These are phyloP conservation scores for Oscheius sp. DNA, from an alignment of 2,888 invertebrate species.

Conservation along the genomic window DNA sequence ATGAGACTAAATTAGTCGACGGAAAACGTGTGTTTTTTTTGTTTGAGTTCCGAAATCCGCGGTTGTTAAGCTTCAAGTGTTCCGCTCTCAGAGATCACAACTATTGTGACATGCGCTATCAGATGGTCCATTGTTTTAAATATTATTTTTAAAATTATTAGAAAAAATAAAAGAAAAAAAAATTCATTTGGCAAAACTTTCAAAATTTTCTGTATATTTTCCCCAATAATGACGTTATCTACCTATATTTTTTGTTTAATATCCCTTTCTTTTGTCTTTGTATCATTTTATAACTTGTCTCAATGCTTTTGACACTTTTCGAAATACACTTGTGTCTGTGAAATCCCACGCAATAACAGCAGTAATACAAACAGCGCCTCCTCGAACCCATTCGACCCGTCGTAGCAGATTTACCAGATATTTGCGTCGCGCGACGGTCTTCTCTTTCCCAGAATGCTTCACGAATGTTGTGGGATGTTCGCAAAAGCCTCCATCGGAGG, in stretches of 20 bases:
- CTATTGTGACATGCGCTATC: background rate
- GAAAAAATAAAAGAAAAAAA: too few species aligned
- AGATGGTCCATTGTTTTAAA: too few species aligned
- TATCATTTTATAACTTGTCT: too few species aligned
- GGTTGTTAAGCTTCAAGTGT: conserved; percentile 3
- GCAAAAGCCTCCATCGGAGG: background rate
- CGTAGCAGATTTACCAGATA: background rate
- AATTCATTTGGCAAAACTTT: too few species aligned
- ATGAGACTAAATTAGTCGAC: too few species aligned
- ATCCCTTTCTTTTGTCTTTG: too few species aligned
- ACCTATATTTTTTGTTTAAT: too few species aligned
- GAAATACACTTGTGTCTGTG: background rate
- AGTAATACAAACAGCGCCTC: conserved; percentile 4
- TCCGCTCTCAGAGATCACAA: background rate
- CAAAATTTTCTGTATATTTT: too few species aligned
- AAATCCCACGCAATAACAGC: conserved; percentile 3
- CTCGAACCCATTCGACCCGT: background rate
- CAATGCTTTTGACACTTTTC: too few species aligned
- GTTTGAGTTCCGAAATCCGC: background rate
- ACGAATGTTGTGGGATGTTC: conserved; percentile 22
- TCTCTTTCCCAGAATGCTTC: background rate
- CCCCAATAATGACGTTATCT: too few species aligned
- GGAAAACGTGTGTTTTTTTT: background rate
- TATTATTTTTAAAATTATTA: too few species aligned
- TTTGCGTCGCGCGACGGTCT: background rate